These are phyloP conservation scores for Cherax destructor DNA, from an alignment of 1,140 invertebrate species.

Conservation along the genomic window DNA sequence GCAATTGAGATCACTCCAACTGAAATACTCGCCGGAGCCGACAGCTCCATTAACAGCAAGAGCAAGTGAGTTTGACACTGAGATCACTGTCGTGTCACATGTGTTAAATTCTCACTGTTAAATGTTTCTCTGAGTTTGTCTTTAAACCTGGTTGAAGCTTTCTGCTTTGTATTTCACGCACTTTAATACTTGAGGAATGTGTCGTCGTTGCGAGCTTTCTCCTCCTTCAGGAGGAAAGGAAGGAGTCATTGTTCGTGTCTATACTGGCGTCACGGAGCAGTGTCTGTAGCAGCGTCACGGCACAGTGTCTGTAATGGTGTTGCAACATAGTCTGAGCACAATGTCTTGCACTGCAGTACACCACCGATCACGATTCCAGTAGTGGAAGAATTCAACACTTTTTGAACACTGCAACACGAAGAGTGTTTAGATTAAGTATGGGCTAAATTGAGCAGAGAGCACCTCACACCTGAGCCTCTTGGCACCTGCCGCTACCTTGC, in stretches of 20 bases:
- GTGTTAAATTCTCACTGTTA: not conserved
- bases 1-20: constrained; percentile 48
- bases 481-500: constrained; percentile 17
- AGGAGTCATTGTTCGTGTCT: not conserved
- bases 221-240: not conserved
- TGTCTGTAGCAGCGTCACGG: not conserved
- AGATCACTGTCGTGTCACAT: not conserved
- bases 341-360: not conserved
- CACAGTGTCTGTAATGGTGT: not conserved
- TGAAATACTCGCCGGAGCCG: constrained; percentile 6
- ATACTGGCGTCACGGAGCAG: not conserved
- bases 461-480: constrained; percentile 42
- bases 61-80: not conserved
- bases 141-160: not conserved
- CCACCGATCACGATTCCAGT: not conserved
- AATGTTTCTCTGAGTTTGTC: not conserved
- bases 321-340: not conserved
- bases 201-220: not conserved
- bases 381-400: not conserved
- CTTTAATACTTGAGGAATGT: not conserved
- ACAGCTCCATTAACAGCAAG: not conserved
- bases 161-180: not conserved
- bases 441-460: constrained; percentile 60
- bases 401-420: not conserved
- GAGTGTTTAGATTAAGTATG: constrained; percentile 3